These are phyloP conservation scores for Morpho helenor DNA, from an alignment of 2,888 invertebrate species.

Conservation along the genomic window DNA sequence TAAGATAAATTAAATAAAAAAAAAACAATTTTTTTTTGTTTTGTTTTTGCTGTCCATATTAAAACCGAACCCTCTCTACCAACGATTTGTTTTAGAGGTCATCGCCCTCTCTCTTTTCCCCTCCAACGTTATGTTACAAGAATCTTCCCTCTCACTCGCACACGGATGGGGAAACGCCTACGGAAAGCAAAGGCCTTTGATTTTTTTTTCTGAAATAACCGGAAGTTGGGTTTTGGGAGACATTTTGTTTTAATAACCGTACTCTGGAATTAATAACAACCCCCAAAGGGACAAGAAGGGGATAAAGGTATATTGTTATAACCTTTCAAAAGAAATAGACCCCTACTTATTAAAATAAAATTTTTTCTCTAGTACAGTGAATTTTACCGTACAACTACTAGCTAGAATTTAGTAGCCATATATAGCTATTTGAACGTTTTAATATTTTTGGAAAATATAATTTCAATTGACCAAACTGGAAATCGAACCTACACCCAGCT, in stretches of 20 bases:
- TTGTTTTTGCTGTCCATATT: slow-evolving; percentile 56
- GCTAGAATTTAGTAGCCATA: too few species aligned
- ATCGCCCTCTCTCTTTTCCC: slow-evolving; percentile 62
- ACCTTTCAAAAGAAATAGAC: neutral
- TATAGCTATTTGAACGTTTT: too few species aligned
- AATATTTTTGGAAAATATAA: too few species aligned
- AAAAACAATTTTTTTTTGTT: neutral
- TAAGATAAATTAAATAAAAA: slow-evolving; percentile 1
- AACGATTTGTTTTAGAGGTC: slow-evolving; percentile 78
- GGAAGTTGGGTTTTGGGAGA: slow-evolving; percentile 55
- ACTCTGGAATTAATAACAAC: slow-evolving; percentile 1
- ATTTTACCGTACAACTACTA: too few species aligned
- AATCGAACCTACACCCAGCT: too few species aligned
- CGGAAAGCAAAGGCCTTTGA: slow-evolving; percentile 59
- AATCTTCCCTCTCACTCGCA: slow-evolving; percentile 47
- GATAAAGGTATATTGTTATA: neutral
- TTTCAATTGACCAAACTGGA: too few species aligned
- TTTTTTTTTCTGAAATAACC: slow-evolving; percentile 53
- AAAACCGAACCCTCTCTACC: slow-evolving; percentile 73
- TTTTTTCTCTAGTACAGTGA: too few species aligned
- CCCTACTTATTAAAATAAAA: too few species aligned
- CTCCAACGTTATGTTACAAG: slow-evolving; percentile 39
- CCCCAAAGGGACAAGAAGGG: slow-evolving; percentile 7
- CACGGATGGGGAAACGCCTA: slow-evolving; percentile 62
- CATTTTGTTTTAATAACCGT: slow-evolving; percentile 23